These are phyloP conservation scores for Spea bombifrons DNA, from an alignment of 2,113 vertebrate genomes.

Conservation along the genomic window DNA sequence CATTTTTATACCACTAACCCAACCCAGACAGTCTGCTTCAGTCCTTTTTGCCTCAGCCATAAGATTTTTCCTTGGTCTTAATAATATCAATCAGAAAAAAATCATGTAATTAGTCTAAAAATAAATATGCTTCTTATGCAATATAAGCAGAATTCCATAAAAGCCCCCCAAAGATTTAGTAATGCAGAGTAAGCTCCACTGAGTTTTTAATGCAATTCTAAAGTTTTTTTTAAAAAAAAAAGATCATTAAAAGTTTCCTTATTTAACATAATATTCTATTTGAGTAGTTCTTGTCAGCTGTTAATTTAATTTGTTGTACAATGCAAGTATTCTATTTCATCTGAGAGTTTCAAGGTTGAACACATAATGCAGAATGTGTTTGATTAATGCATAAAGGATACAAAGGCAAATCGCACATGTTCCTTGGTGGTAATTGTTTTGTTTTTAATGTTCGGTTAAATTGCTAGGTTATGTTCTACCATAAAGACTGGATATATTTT, in stretches of 20 bases:
- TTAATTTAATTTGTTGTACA: background rate
- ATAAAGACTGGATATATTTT: too few relatives aligned
- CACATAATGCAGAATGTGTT: background rate
- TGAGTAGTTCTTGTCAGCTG: background rate
- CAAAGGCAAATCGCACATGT: background rate
- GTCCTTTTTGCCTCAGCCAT: too few relatives aligned
- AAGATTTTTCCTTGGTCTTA: too few relatives aligned
- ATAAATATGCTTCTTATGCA: background rate
- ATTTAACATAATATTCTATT: background rate
- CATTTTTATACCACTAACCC: too few relatives aligned
- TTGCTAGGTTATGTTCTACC: too few relatives aligned
- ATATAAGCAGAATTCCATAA: background rate
- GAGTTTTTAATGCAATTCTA: constrained; percentile 45
- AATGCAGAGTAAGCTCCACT: constrained; percentile 8
- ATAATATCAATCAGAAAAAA: too few relatives aligned
- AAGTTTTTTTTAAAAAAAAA: background rate
- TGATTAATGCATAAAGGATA: background rate
- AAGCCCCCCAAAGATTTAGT: background rate
- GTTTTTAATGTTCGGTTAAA: too few relatives aligned
- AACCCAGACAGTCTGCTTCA: too few relatives aligned
- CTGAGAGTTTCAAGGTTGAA: background rate
- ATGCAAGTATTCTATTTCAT: background rate
- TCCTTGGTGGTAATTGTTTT: too few relatives aligned
- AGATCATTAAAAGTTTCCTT: background rate
- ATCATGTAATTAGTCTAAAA: background rate